Evolutionary conservation across 2,113 vertebrate species (phyloP), one percentile per base, ranked within the genome.

Genomic region (Oplegnathus fasciatus): DNA sequence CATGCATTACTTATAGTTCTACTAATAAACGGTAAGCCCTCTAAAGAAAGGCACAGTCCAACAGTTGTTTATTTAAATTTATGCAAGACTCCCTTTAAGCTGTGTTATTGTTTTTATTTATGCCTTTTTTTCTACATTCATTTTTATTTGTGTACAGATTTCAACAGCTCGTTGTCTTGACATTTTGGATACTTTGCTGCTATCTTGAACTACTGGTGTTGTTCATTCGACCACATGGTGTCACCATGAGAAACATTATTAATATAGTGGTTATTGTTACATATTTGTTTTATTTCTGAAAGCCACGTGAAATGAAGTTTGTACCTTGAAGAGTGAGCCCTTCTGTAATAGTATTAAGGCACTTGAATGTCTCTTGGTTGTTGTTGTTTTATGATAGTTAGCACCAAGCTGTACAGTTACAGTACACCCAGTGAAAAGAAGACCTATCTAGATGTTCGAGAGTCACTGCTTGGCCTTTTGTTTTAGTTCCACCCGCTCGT

Each of bases 11-110:
- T 91, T 89, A 91, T 84, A 91, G 88, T 91, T 93, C 74, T 85
- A 91, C 87, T 84, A 91, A 89, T 87, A 93, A 92, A 90, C 86
- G 76, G 88, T 93, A 90, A 91, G 89, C 91, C 93, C 94, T 88
- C 90, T 88, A 86, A 86, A 83, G 86, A 92, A 93, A 91, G 92
- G 91, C 86, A 90, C 92, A 89, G 88, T 86, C 89, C 89, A 91
- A 94, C 93, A 89, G 85, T 93, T 93, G 82, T 94, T 87, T 82
- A 90, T 91, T 93, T 91, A 83, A 84, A 95, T 94, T 93, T 96
- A 95, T 95, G 96, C 96, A 96, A 96, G 86, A 91, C 58, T 95
- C 95, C 96, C 95, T 96, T 96, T 96, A 96, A 96, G 80, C 89
- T 89, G 92, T 91, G 89, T 91, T 92, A 79, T 90, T 80, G 61